phyloP scores from a whole-genome alignment of 1,140 invertebrate genomes.

The Zelostemma sp. region DNA sequence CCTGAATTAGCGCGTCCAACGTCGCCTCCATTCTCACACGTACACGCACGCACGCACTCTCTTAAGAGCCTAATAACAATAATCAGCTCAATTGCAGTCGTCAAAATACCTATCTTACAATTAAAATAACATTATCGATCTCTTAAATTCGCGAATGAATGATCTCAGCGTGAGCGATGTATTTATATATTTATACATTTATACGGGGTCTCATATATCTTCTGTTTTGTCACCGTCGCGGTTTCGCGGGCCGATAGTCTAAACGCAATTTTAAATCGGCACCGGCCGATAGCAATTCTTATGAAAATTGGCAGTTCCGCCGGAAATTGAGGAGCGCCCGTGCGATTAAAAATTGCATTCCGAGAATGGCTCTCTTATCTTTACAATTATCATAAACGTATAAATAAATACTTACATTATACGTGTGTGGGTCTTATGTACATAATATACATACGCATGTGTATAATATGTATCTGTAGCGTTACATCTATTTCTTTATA shows the following conservation, averaged over 20 bases:
- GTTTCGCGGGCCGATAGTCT: conserved; percentile 14
- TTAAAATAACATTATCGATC: conserved; percentile 43
- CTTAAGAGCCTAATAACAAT: conserved; percentile 30
- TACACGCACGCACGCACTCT: conserved; percentile 19
- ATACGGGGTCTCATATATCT: conserved; percentile 18
- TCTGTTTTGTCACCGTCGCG: conserved; percentile 3
- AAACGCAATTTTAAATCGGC: conserved; percentile 12
- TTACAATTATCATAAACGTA: conserved; percentile 40
- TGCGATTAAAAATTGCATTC: conserved; percentile 14
- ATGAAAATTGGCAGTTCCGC: conserved; percentile 14
- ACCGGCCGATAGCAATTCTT: conserved; percentile 26
- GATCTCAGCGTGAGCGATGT: conserved; percentile 45
- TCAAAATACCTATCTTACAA: conserved; percentile 38
- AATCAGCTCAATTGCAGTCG: conserved; percentile 25
- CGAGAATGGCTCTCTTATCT: conserved; percentile 15
- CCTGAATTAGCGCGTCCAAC: conserved; percentile 49
- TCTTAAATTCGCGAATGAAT: conserved; percentile 44
- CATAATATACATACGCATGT: conserved; percentile 40
- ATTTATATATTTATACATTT: conserved; percentile 49
- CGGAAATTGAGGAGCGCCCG: conserved; percentile 6
- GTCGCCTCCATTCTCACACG: conserved; percentile 10
- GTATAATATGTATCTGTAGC: conserved; percentile 34
- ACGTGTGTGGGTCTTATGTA: conserved; percentile 33
- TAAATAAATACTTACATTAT: conserved; percentile 43
- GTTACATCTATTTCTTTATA: conserved; percentile 30